phyloP scores from a whole-genome alignment of 2,113 vertebrate species.

The Sitta europaea region DNA sequence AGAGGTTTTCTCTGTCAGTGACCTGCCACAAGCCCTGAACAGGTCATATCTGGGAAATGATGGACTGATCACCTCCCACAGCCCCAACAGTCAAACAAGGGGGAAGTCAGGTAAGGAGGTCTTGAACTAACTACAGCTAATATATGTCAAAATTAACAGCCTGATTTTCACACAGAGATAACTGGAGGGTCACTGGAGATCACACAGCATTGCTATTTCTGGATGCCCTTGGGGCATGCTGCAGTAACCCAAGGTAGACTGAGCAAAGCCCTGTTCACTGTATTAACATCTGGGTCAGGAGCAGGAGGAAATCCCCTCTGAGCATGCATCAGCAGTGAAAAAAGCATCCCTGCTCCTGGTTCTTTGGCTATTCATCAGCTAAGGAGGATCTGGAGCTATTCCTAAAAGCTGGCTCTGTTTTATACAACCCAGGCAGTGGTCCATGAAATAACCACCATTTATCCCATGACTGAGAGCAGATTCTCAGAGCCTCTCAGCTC shows the following conservation, averaged over 20 bases:
- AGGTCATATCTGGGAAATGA: not conserved
- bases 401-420: not conserved
- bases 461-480: not conserved
- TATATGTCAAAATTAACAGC: constrained; percentile 6
- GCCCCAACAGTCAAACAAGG: not conserved
- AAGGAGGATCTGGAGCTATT: accelerated
- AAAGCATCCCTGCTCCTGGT: not conserved
- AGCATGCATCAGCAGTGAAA: not conserved
- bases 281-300: not conserved
- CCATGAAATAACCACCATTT: not conserved
- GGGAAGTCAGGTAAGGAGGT: not conserved
- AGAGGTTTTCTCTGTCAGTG: not conserved
- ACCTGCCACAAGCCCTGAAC: not conserved
- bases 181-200: not conserved
- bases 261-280: not conserved
- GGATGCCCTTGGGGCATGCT: not conserved
- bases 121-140: not conserved
- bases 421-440: not conserved
- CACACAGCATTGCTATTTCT: not conserved
- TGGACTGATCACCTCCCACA: not conserved
- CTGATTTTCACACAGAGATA: not conserved
- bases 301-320: not conserved
- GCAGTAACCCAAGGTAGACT: not conserved
- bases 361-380: not conserved
- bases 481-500: not conserved